Conservation (phyloP, 2,113 vertebrate species). For the Rhadina sibilatrix region DNA sequence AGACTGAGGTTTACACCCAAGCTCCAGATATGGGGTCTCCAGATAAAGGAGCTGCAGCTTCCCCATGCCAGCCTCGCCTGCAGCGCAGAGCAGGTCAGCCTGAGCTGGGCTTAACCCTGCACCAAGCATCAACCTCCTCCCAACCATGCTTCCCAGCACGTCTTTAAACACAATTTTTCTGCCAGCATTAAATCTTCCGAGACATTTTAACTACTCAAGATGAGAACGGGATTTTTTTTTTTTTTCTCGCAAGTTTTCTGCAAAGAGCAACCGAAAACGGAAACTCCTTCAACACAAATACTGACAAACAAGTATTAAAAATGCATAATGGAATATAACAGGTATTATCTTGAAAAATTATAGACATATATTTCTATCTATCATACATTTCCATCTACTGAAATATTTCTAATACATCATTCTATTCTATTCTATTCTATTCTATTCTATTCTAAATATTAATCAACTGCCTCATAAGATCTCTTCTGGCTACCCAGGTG, state of each 20-base stretch:
- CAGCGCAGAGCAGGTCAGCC: fast-evolving
- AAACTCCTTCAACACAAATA: background rate
- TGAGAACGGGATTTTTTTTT: background rate
- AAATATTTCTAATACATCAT: background rate
- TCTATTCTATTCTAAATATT: background rate
- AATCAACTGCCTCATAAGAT: background rate
- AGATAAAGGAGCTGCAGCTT: background rate
- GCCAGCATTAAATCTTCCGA: background rate
- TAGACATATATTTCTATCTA: background rate
- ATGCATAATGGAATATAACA: background rate
- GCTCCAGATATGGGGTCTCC: background rate
- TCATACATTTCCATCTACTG: background rate
- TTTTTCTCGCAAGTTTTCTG: background rate
- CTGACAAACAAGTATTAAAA: background rate
- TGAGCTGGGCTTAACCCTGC: background rate
- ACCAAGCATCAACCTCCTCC: background rate
- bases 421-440: background rate
- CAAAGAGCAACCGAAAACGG: background rate
- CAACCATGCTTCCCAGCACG: background rate
- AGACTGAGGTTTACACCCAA: background rate
- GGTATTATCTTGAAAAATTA: background rate
- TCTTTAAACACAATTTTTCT: background rate
- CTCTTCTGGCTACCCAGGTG: background rate
- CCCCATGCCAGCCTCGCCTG: fast-evolving
- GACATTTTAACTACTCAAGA: background rate